phyloP scores from a whole-genome alignment of 2,797 vertebrate species.

The Eulemur rubriventer region DNA sequence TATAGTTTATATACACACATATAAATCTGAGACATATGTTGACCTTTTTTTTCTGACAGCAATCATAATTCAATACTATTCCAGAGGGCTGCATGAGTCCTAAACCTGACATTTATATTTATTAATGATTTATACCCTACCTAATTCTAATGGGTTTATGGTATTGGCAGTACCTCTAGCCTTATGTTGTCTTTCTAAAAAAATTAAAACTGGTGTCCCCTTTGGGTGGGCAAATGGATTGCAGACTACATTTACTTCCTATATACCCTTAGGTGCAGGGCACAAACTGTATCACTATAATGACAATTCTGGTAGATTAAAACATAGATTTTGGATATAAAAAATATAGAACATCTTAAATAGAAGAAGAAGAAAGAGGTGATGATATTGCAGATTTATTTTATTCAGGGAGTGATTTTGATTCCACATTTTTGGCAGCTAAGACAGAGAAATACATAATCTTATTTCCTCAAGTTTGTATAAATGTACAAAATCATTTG shows the following conservation, averaged over 20 bases:
- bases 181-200: not conserved
- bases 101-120: slow-evolving; percentile 31
- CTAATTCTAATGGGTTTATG: not conserved
- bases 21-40: not conserved
- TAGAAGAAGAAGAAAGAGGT: not conserved
- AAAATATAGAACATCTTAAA: not conserved
- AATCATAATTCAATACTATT: slow-evolving; percentile 34
- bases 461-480: not conserved
- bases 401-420: not conserved
- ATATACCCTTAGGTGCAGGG: not conserved
- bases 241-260: not conserved
- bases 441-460: not conserved
- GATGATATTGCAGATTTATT: not conserved
- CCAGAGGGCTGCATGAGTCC: not conserved
- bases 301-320: not conserved
- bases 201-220: not conserved
- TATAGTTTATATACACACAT: not conserved
- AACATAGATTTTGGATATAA: not conserved
- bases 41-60: not conserved
- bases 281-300: not conserved
- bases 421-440: not conserved
- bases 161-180: not conserved
- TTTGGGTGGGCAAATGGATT: not conserved
- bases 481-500: not conserved
- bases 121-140: not conserved